Percentiles rank a stretch among this genome's conserved stretches.
These are phyloP conservation scores for Rhegmatorhina hoffmannsi DNA, from an alignment of 2,113 vertebrate species.

Conservation along the genomic window DNA sequence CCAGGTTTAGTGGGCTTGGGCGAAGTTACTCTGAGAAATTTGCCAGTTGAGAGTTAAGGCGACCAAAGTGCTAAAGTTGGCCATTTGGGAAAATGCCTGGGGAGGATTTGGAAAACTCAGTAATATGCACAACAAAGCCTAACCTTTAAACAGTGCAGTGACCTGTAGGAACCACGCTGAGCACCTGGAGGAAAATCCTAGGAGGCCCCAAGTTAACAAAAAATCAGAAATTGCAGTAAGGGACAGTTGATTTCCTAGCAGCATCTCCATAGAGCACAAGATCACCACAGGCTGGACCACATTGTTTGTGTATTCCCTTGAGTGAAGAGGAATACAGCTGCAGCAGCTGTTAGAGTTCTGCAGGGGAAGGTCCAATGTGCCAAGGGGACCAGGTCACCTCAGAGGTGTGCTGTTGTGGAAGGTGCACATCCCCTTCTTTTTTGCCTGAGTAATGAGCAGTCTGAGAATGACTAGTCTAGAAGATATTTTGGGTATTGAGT, in stretches of 20 bases:
- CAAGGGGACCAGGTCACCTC: background rate
- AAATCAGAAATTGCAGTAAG: background rate
- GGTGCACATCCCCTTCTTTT: background rate
- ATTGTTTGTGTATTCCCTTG: background rate
- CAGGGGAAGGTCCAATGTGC: background rate
- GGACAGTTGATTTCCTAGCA: background rate
- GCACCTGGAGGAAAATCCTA: background rate
- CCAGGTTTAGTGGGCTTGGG: no score
- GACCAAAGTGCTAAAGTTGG: background rate
- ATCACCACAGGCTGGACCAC: background rate
- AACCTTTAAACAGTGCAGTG: background rate
- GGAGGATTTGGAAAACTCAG: background rate
- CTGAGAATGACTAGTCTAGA: background rate
- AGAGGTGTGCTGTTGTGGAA: background rate
- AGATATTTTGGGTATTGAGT: background rate
- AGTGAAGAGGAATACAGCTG: background rate
- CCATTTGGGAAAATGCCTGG: background rate
- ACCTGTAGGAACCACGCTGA: background rate
- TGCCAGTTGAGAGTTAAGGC: background rate
- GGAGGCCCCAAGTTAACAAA: background rate
- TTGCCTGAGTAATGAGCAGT: background rate
- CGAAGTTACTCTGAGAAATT: background rate
- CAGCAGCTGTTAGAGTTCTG: background rate
- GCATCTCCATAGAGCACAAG: background rate
- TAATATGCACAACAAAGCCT: background rate